Evolutionary conservation across 2,888 invertebrate genomes (phyloP), one percentile per base, ranked within the genome.

Genomic region (Luperina testacea): DNA sequence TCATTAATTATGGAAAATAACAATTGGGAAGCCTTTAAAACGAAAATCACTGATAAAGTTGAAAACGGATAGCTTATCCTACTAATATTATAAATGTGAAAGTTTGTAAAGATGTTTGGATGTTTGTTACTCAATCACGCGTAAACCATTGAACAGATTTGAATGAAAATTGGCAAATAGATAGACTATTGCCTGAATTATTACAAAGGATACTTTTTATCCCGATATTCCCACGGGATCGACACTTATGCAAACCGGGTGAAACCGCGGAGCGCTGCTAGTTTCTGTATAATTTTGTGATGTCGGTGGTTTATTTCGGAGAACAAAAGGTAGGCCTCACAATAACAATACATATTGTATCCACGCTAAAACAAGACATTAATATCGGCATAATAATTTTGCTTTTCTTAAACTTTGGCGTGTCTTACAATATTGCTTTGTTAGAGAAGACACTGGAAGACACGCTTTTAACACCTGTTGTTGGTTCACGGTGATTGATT

Each of bases 361-460:
- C 17, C 0, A 27, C 27, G 67, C 15, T 24, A 38, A 75, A 68
- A 68, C 61, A 80, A 82, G 20, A 75, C 27, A 32, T 75, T 63
- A 63, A 27, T 68, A 38, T 57, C n/a, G 0, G 38, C 27, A 38
- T 82, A 38, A 38, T 82, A 38, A 63, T 57, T 82, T 69, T 9
- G 2, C 45, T 17, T 74, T 68, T 15, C 38, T 45, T 9, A 81
- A 77, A 82, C 69, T 82, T 53, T 77, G 38, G 8, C 38, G 57
- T 24, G 1, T 38, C 24, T 51, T 61, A 68, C 32, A 75, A 72
- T 74, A 77, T 75, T 61, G 67, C 24, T 75, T 80, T 67, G 73
- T 61, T 57, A 7, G 4, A 38, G 13, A 45, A 75, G 51, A 59
- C 7, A 63, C 69, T 65, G 45, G 70, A 53, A 53, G 51, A 8